Evolutionary conservation across 1,140 invertebrate genomes (phyloP), one percentile per base, ranked within the genome.

Genomic region (Hycleus cichorii): DNA sequence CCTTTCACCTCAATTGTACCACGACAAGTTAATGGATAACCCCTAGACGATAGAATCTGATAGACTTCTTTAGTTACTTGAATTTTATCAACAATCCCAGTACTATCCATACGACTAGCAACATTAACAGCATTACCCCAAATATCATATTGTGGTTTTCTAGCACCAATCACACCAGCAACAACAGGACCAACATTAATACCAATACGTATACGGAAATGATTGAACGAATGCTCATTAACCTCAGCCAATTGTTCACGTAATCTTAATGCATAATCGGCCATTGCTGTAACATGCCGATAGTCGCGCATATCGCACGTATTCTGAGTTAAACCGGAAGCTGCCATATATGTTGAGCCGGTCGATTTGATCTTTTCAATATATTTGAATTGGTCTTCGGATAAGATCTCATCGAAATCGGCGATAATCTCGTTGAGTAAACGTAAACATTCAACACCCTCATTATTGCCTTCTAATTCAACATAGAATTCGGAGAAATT

Each of bases 331-430:
- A 92, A 73, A 32, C 90, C 93, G 62, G 93, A 94, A 11, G 94
- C 95, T 2, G 94, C 94, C 95, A 98, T 98, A 69, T 97, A 97
- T 0, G 93, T 96, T 9, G 91, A 88, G 6, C 93, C 93, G 0
- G 95, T 96, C 57, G 93, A 95, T 75, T 98, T 98, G 66, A 98
- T 98, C 76, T 98, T 98, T 76, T 98, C 95, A 63, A 97, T 92
- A 75, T 87, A 93, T 63, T 81, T 85, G 77, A 95, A 97, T 62
- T 83, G 81, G 7, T 90, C 87, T 70, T 95, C 91, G 4, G 87
- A 84, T 0, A 95, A 80, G 48, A 95, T 76, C 73, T 95, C 90
- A 74, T 98, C 95, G 73, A 97, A 97, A 77, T 97, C 94, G 0
- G 93, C 94, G 51, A 97, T 95, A 66, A 97, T 97, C 80, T 98